A percentile compares a stretch with the other conserved stretches of the same genome.
Conservation (phyloP, 2,113 vertebrate genomes). For the Anoplopoma fimbria region DNA sequence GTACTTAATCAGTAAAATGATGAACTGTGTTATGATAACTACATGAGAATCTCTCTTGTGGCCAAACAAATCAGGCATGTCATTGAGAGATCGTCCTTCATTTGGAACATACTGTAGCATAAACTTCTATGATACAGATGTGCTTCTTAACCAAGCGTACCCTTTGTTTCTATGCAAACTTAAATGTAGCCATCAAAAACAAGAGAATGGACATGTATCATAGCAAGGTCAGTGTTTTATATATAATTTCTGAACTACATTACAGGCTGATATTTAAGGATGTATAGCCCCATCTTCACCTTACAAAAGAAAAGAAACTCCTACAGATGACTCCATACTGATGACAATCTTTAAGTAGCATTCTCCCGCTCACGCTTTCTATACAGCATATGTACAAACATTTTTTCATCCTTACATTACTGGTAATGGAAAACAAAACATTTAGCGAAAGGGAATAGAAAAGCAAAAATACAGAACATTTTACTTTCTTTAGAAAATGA, state of each 20-base stretch:
- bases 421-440: constrained; percentile 60
- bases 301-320: constrained; percentile 43
- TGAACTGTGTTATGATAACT: constrained; percentile 15
- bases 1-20: constrained; percentile 36
- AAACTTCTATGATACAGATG: constrained; percentile 38
- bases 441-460: constrained; percentile 60
- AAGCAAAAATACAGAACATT: constrained; percentile 60
- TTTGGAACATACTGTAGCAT: constrained; percentile 41
- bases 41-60: constrained; percentile 23
- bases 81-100: constrained; percentile 26
- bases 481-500: constrained; percentile 60
- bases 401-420: constrained; percentile 65
- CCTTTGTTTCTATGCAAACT: constrained; percentile 45
- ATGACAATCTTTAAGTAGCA: constrained; percentile 74
- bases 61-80: constrained; percentile 18
- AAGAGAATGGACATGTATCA: constrained; percentile 58
- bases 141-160: constrained; percentile 39
- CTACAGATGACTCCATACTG: constrained; percentile 56
- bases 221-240: constrained; percentile 71
- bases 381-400: constrained; percentile 76
- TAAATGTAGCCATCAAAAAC: constrained; percentile 55
- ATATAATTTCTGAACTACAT: constrained; percentile 67
- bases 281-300: constrained; percentile 49
- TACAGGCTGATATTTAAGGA: constrained; percentile 70
- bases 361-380: constrained; percentile 55